Evolutionary conservation across 2,113 vertebrate genomes (phyloP).

Genomic region (Protobothrops flavoviridis): DNA sequence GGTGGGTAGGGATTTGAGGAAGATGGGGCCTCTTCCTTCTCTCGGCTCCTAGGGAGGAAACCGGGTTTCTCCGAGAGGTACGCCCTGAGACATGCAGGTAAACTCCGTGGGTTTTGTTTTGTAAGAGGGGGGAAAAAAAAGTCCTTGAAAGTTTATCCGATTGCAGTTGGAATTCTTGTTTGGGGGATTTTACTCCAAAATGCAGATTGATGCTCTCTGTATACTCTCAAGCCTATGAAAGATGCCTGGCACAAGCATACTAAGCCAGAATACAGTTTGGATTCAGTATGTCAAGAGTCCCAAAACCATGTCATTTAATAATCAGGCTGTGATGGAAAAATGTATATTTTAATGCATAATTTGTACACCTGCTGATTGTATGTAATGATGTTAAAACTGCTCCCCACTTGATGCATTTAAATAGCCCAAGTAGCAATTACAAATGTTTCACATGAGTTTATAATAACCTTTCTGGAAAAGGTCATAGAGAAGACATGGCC

Average conservation of each 20-base stretch:
- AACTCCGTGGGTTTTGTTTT: not conserved
- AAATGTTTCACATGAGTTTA: not conserved
- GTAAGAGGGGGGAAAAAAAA: too few relatives aligned
- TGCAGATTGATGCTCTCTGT: not conserved
- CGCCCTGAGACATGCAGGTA: not conserved
- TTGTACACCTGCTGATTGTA: not conserved
- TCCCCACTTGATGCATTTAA: not conserved
- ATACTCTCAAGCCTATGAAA: not conserved
- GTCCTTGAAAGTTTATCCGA: not conserved
- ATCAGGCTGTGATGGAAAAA: not conserved
- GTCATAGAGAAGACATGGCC: not conserved
- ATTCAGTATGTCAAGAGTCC: not conserved
- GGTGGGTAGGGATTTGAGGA: not conserved
- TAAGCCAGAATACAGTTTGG: not conserved
- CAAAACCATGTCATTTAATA: not conserved
- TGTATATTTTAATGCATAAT: not conserved
- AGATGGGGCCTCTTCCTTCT: not conserved
- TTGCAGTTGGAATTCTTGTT: not conserved
- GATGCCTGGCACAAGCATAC: not conserved
- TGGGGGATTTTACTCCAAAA: not conserved
- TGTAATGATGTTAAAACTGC: not conserved
- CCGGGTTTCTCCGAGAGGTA: not conserved
- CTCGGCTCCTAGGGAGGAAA: not conserved
- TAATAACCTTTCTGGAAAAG: not conserved
- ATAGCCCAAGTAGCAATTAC: not conserved